Conservation (phyloP, 2,888 invertebrate species). For the Cephus sareptanus region DNA sequence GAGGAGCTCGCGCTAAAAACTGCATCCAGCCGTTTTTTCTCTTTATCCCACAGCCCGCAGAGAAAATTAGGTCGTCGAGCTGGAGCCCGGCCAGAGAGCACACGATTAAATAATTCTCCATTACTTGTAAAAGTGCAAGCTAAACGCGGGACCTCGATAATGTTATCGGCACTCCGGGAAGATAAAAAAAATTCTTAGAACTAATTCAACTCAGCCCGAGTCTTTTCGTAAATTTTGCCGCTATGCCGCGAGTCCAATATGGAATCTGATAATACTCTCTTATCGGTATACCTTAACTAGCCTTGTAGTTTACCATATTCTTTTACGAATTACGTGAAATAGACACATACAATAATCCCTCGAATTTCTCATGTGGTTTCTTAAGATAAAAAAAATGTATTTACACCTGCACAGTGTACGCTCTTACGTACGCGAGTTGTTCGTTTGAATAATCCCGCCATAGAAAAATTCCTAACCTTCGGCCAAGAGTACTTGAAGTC, state of each 20-base stretch:
- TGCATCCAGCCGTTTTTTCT: slow-evolving; percentile 30
- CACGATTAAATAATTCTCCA: slow-evolving; percentile 65
- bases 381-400: too few relatives aligned
- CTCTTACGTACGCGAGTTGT: too few relatives aligned
- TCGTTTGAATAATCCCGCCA: too few relatives aligned
- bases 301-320: too few relatives aligned
- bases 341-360: too few relatives aligned
- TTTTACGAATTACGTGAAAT: too few relatives aligned
- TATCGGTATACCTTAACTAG: neutral
- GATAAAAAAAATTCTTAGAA: slow-evolving; percentile 63
- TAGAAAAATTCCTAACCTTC: too few relatives aligned
- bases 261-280: neutral
- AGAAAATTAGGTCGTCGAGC: slow-evolving; percentile 63
- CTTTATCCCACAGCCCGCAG: slow-evolving; percentile 34
- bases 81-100: slow-evolving; percentile 59
- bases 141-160: slow-evolving; percentile 63
- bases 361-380: too few relatives aligned
- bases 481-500: too few relatives aligned
- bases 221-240: slow-evolving; percentile 14
- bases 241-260: neutral
- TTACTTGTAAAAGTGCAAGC: slow-evolving; percentile 65
- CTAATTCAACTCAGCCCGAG: slow-evolving; percentile 52
- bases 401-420: too few relatives aligned
- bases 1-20: slow-evolving; percentile 20
- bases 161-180: slow-evolving; percentile 58